Conservation (phyloP, 2,797 vertebrate species). For the Malacoraja senta region DNA sequence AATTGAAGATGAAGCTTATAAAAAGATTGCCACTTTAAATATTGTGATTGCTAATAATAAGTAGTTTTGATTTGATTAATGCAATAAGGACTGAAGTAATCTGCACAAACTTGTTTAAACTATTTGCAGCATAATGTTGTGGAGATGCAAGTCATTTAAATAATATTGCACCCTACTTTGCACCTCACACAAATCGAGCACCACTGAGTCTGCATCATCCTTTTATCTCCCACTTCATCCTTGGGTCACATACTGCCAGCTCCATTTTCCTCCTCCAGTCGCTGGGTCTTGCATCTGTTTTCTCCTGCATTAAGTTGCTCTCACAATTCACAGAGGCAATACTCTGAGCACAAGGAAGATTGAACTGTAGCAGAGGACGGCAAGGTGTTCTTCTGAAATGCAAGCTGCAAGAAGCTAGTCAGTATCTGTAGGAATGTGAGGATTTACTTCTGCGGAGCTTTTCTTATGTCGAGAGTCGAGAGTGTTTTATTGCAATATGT, state of each 20-base stretch:
- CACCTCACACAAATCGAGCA: not conserved
- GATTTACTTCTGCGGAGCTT: not conserved
- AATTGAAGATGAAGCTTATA: not conserved
- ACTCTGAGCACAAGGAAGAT: not conserved
- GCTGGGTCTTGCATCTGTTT: not conserved
- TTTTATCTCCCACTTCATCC: not conserved
- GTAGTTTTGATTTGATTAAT: not conserved
- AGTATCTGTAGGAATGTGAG: no score
- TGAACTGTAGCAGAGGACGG: not conserved
- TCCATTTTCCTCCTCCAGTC: not conserved
- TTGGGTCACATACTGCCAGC: not conserved
- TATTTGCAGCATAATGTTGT: not conserved
- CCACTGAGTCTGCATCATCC: not conserved
- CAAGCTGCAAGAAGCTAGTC: not conserved
- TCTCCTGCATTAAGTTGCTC: not conserved
- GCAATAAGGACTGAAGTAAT: not conserved
- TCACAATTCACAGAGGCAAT: not conserved
- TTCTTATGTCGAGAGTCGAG: not conserved
- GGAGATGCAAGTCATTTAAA: not conserved
- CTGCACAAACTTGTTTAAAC: not conserved
- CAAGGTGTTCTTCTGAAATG: not conserved
- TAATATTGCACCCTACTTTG: not conserved
- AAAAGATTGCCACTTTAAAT: not conserved
- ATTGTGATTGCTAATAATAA: not conserved
- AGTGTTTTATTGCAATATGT: no score